Conservation (phyloP, 2,113 vertebrate species). For the Bubalus kerabau region DNA sequence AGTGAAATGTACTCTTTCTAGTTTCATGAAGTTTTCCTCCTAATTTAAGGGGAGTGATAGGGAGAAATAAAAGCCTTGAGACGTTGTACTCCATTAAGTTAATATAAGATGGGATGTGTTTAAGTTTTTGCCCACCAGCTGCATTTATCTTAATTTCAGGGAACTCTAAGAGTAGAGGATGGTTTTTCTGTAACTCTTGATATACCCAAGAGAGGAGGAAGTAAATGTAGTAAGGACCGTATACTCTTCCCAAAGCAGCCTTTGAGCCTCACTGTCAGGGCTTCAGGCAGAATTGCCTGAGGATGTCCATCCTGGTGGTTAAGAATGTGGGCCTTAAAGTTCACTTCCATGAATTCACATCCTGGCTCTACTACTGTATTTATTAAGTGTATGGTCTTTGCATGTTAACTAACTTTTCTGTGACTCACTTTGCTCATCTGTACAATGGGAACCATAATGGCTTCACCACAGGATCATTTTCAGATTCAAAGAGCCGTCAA, state of each 20-base stretch:
- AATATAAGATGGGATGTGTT: conserved; percentile 24
- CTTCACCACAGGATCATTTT: background rate
- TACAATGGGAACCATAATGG: background rate
- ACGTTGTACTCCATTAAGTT: background rate
- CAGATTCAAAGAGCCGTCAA: background rate
- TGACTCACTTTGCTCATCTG: conserved; percentile 38
- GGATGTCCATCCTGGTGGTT: background rate
- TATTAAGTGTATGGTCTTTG: background rate
- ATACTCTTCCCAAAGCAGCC: background rate
- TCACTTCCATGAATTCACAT: background rate
- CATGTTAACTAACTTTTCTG: background rate
- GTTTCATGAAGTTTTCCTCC: conserved; percentile 1
- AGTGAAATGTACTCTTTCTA: background rate
- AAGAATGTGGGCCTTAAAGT: background rate
- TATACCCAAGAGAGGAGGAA: background rate
- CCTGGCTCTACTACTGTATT: background rate
- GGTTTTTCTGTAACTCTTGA: background rate
- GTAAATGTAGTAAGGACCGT: background rate
- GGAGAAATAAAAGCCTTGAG: background rate
- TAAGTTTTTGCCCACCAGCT: background rate
- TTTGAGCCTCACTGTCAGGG: background rate
- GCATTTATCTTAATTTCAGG: conserved; percentile 30
- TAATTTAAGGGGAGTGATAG: background rate
- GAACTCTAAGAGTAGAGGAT: background rate
- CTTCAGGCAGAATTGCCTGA: background rate